Evolutionary conservation across 2,113 vertebrate species (phyloP).

Genomic region (Rhinopithecus roxellana): DNA sequence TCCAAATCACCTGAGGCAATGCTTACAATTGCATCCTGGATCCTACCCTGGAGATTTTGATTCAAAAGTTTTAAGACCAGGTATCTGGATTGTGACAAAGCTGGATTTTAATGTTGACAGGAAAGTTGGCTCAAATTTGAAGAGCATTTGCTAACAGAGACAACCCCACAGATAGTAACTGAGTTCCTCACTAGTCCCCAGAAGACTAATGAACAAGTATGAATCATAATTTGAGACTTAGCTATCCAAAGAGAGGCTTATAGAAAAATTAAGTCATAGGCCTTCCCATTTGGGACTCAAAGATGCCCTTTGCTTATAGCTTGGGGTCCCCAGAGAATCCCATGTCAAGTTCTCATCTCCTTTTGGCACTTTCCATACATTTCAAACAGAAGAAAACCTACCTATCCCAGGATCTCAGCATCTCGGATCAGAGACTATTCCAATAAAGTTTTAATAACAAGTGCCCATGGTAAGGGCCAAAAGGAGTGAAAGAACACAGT

Average conservation of each 20-base stretch:
- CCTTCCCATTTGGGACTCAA: not conserved
- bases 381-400: not conserved
- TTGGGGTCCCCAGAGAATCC: not conserved
- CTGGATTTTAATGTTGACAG: not conserved
- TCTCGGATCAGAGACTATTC: not conserved
- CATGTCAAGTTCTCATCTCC: not conserved
- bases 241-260: not conserved
- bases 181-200: not conserved
- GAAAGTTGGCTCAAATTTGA: not conserved
- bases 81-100: not conserved
- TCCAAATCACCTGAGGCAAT: not conserved
- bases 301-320: not conserved
- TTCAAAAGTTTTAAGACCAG: not conserved
- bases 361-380: not conserved
- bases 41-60: not conserved
- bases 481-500: not conserved
- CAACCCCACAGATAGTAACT: not conserved
- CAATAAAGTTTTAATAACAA: not conserved
- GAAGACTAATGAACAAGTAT: not conserved
- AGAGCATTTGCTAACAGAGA: not conserved
- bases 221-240: not conserved
- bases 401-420: not conserved
- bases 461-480: not conserved
- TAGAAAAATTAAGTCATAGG: not conserved
- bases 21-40: not conserved